phyloP scores from a whole-genome alignment of 1,140 invertebrate species.

The Agraylea sexmaculata region DNA sequence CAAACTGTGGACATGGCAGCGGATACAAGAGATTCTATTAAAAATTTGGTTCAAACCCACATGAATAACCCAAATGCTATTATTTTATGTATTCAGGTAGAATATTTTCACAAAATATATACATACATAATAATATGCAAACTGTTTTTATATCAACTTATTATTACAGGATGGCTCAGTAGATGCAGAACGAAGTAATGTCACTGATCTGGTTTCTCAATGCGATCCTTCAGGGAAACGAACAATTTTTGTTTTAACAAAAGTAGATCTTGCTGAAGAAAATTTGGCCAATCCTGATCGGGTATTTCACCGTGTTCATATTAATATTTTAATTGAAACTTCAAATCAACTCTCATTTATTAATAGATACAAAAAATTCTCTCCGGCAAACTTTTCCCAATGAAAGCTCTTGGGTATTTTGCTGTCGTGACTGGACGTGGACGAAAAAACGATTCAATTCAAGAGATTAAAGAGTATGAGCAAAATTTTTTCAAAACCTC shows the following conservation, averaged over 20 bases:
- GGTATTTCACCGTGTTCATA: constrained; percentile 39
- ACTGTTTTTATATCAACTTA: too few relatives aligned
- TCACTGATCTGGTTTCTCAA: constrained; percentile 90
- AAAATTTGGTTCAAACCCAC: constrained; percentile 75
- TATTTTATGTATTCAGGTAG: constrained; percentile 84
- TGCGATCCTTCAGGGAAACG: constrained; percentile 91
- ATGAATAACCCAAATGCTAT: constrained; percentile 99
- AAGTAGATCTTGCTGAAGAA: constrained; percentile 93
- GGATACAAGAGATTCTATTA: constrained; percentile 88
- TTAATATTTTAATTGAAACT: not conserved
- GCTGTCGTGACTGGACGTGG: constrained; percentile 95
- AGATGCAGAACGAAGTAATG: constrained; percentile 96
- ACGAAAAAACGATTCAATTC: constrained; percentile 81
- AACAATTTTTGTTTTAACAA: constrained; percentile 97
- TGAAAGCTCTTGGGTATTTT: constrained; percentile 98
- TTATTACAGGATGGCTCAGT: constrained; percentile 79
- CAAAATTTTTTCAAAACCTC: constrained; percentile 90
- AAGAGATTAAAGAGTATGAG: constrained; percentile 89
- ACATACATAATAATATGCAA: too few relatives aligned
- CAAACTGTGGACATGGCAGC: constrained; percentile 92
- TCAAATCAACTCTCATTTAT: constrained; percentile 9
- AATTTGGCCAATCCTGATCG: constrained; percentile 88
- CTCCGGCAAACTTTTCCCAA: constrained; percentile 92
- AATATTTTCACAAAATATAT: constrained; percentile 36
- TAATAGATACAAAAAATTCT: constrained; percentile 73